Conservation (phyloP, 2,797 vertebrate species). For the Cetoscarus ocellatus region DNA sequence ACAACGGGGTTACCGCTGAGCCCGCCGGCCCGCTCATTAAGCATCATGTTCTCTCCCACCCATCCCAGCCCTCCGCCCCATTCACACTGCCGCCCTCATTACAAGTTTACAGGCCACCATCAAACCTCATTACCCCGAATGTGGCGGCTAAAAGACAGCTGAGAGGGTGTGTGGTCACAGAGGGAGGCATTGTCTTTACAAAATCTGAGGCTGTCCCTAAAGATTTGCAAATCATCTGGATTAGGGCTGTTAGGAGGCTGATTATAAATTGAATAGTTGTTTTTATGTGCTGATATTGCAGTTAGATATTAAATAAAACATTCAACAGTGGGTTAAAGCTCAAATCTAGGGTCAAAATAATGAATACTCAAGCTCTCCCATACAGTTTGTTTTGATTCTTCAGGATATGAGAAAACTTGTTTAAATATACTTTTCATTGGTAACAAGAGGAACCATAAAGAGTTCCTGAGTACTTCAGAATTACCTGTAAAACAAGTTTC, state of each 20-base stretch:
- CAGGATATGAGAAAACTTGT: too few species aligned
- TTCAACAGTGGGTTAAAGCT: background rate
- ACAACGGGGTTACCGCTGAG: conserved; percentile 73
- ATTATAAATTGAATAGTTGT: conserved; percentile 8
- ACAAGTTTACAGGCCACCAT: conserved; percentile 80
- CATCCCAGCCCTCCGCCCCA: conserved; percentile 67
- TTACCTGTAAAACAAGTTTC: too few species aligned
- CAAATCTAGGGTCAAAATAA: background rate
- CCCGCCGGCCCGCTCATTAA: conserved; percentile 78
- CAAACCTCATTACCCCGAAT: conserved; percentile 73
- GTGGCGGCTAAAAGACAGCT: conserved; percentile 23
- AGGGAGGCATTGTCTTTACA: conserved; percentile 22
- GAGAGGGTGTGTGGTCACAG: conserved; percentile 60
- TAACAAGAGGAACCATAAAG: too few species aligned
- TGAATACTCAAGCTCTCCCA: background rate
- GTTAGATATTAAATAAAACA: background rate
- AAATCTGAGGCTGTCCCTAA: conserved; percentile 29
- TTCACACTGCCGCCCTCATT: conserved; percentile 70
- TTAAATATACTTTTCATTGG: too few species aligned
- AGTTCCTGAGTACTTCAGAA: too few species aligned
- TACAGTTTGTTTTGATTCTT: too few species aligned
- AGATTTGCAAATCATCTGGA: conserved; percentile 12
- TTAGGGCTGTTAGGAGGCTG: background rate
- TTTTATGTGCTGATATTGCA: conserved; percentile 1
- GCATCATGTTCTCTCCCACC: conserved; percentile 76